Evolutionary conservation across 2,797 vertebrate species (phyloP).

Genomic region (Enteromius anoplus): DNA sequence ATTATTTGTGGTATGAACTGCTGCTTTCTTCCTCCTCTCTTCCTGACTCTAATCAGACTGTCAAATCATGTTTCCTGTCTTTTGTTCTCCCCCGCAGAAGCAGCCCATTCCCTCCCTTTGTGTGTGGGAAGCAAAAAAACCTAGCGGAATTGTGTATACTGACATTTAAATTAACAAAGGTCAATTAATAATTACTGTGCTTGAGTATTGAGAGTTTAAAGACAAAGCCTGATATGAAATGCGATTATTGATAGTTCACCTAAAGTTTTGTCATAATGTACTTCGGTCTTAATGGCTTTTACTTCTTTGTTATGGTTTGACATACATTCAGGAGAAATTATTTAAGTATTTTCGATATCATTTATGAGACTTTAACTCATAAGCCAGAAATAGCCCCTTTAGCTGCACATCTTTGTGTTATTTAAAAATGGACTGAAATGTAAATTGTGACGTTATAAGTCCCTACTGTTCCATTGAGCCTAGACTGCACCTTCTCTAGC

Average conservation of each 20-base stretch:
- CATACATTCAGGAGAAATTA: not conserved
- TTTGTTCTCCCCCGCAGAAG: slow-evolving; percentile 20
- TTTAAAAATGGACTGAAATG: slow-evolving; percentile 21
- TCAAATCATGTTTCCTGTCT: slow-evolving; percentile 37
- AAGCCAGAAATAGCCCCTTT: slow-evolving; percentile 16
- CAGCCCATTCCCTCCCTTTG: not conserved
- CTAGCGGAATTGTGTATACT: slow-evolving; percentile 30
- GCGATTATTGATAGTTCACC: not conserved
- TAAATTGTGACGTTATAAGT: slow-evolving; percentile 17
- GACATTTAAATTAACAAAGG: slow-evolving; percentile 35
- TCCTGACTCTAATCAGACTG: slow-evolving; percentile 47
- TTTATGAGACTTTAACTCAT: not conserved
- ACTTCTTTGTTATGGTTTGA: not conserved
- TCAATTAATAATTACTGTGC: slow-evolving; percentile 30
- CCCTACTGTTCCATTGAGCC: slow-evolving; percentile 12
- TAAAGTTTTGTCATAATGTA: not conserved
- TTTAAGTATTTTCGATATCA: not conserved
- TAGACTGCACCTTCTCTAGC: slow-evolving; percentile 44
- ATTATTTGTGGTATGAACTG: not conserved
- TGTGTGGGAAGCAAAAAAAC: slow-evolving; percentile 25
- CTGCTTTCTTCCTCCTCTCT: not conserved
- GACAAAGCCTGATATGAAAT: not conserved
- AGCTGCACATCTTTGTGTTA: not conserved
- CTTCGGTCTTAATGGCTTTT: not conserved
- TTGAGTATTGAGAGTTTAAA: slow-evolving; percentile 38